Evolutionary conservation across 2,113 vertebrate genomes (phyloP).

Genomic region (Laterallus jamaicensis): DNA sequence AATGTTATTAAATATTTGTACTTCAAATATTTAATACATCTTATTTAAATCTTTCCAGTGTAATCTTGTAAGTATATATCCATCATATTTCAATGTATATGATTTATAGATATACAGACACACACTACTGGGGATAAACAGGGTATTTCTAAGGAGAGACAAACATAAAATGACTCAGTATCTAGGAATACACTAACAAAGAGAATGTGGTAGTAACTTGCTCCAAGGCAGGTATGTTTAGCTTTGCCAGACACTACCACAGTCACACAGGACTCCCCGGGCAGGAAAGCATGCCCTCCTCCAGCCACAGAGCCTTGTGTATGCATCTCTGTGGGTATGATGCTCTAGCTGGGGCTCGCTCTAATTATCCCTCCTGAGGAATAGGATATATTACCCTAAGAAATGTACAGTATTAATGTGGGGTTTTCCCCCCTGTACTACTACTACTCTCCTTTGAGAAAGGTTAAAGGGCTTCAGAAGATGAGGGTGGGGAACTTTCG

Average conservation of each 20-base stretch:
- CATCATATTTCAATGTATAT: not conserved
- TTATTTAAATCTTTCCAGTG: not conserved
- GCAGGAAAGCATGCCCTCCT: not conserved
- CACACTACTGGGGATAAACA: not conserved
- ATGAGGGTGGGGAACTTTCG: not conserved
- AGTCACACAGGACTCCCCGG: not conserved
- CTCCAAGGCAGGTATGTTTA: not conserved
- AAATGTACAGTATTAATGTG: not conserved
- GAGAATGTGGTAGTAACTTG: not conserved
- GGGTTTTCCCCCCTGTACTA: not conserved
- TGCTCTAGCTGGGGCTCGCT: not conserved
- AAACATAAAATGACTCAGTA: not conserved
- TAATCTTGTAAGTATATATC: not conserved
- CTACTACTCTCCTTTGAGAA: not conserved
- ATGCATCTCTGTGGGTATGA: fast-evolving
- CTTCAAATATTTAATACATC: not conserved
- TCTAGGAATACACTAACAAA: not conserved
- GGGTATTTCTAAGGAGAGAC: not conserved
- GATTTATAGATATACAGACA: not conserved
- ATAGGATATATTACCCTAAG: not conserved
- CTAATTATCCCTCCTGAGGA: not conserved
- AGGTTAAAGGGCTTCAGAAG: not conserved
- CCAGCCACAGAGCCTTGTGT: not conserved
- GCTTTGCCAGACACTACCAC: not conserved
- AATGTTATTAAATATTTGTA: not conserved